A percentile compares a stretch with the other conserved stretches of the same genome.
phyloP scores from a whole-genome alignment of 2,888 invertebrate species.

The Gymnoscelis rufifasciata region DNA sequence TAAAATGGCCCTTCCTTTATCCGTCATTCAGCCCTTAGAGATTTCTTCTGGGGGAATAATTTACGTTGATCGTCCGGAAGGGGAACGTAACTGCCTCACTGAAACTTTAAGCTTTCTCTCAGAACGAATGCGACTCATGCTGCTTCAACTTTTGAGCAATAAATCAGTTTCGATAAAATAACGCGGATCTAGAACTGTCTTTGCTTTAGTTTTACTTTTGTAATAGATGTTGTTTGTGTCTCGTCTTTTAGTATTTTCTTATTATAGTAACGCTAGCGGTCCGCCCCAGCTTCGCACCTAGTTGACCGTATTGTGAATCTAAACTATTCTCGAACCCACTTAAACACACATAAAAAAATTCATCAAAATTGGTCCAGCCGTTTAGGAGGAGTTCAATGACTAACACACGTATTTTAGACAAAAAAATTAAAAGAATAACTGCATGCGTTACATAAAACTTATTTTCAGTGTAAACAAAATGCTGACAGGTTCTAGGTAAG shows the following conservation, averaged over 20 bases:
- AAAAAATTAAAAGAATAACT: too few species aligned
- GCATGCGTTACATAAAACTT: not conserved
- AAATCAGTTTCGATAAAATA: slow-evolving; percentile 66
- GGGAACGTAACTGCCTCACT: slow-evolving; percentile 76
- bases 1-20: slow-evolving; percentile 75
- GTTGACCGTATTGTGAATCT: too few species aligned
- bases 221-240: too few species aligned
- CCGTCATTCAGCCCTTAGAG: slow-evolving; percentile 77
- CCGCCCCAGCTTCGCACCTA: too few species aligned
- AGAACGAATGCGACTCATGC: slow-evolving; percentile 69
- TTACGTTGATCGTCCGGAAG: slow-evolving; percentile 76
- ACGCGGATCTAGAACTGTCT: slow-evolving; percentile 25
- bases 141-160: slow-evolving; percentile 68
- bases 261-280: too few species aligned
- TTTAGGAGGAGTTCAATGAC: too few species aligned
- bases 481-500: too few species aligned
- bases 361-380: too few species aligned
- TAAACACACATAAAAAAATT: too few species aligned
- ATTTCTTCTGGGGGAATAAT: slow-evolving; percentile 77
- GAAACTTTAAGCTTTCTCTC: slow-evolving; percentile 78
- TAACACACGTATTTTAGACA: too few species aligned
- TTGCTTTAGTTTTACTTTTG: not conserved
- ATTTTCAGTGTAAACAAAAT: not conserved
- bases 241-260: too few species aligned
- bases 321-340: too few species aligned